Evolutionary conservation across 1,140 invertebrate species (phyloP), one percentile per base, ranked within the genome.

Genomic region (Heliconius melpomene): DNA sequence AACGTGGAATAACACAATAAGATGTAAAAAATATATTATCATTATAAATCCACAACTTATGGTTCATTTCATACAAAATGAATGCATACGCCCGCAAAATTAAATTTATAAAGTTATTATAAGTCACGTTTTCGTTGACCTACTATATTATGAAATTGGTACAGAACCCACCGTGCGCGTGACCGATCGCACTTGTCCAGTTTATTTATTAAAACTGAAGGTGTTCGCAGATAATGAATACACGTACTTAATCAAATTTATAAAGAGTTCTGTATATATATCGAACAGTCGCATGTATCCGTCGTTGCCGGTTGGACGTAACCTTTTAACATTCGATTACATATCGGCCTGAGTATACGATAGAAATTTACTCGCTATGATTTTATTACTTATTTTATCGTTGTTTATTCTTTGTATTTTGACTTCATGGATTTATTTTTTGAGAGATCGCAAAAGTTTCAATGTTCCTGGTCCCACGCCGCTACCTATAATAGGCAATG

Each of bases 401-500:
- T 40, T 80, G 20, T 26, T 87, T 74, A 20, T 86, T 26, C 72
- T 87, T 7, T 32, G 84, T 38, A 16, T 89, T 72, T 46, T 90
- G 36, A n/a, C 80, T 20, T 90, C 89, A 1, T 92, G 89, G 90
- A 60, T 88, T 23, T 76, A 72, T 75, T 86, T 92, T 20, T 9
- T 87, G 9, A 77, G 32, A n/a, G 87, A 88, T 73, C 79, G 77
- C 8, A 87, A 76, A 20, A 80, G 29, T 7, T 80, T 78, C n/a
- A 86, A 90, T 60, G 16, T 90, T 54, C 78, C 82, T 3, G 91
- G 91, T 60, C 91, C 91, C 1, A 54, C 46, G 6, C 90, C 90
- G 8, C 71, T 89, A 18, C 91, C 90, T 9, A 2, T 92, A n/a
- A 52, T 92, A 9, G 91, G 91, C 23, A 91, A 91, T 83, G 88